A percentile compares a stretch with the other conserved stretches of the same genome.
These are phyloP conservation scores for Nomada fucata DNA, from an alignment of 2,888 invertebrate genomes.

Conservation along the genomic window DNA sequence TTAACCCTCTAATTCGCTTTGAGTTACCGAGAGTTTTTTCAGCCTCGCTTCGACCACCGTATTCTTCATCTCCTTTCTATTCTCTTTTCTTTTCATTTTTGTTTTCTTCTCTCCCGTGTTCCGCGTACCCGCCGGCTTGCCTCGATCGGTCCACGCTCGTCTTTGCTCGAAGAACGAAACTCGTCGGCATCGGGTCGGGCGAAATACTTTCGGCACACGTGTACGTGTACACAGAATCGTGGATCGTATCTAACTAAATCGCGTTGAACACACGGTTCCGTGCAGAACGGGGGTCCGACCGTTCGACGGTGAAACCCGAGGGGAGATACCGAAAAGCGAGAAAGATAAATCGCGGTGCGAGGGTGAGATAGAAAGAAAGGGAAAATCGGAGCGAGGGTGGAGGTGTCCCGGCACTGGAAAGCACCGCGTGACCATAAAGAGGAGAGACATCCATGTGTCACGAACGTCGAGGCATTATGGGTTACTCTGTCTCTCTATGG, in stretches of 20 bases:
- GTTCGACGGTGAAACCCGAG: slow-evolving; percentile 35
- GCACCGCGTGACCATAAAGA: slow-evolving; percentile 35
- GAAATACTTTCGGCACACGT: neutral
- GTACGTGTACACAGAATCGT: neutral
- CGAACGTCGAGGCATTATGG: slow-evolving; percentile 50
- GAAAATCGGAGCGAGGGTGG: slow-evolving; percentile 5
- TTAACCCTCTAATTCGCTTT: slow-evolving; percentile 33
- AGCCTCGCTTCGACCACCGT: neutral
- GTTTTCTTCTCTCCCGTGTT: neutral
- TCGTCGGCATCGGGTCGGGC: neutral
- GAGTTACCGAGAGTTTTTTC: slow-evolving; percentile 27
- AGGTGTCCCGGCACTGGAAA: slow-evolving; percentile 29
- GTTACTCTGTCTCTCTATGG: slow-evolving; percentile 45
- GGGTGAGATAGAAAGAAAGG: neutral
- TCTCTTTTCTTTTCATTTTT: neutral
- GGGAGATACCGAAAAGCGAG: slow-evolving; percentile 16
- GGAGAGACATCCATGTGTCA: slow-evolving; percentile 46
- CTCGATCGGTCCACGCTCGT: neutral
- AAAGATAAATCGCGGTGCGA: neutral
- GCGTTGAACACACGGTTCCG: slow-evolving; percentile 12
- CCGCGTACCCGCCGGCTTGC: neutral
- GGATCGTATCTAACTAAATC: slow-evolving; percentile 29
- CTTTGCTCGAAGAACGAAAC: neutral
- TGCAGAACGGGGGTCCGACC: slow-evolving; percentile 20
- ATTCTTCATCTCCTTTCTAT: neutral